Conservation (phyloP, 2,888 invertebrate genomes). For the Apotomis capreana region DNA sequence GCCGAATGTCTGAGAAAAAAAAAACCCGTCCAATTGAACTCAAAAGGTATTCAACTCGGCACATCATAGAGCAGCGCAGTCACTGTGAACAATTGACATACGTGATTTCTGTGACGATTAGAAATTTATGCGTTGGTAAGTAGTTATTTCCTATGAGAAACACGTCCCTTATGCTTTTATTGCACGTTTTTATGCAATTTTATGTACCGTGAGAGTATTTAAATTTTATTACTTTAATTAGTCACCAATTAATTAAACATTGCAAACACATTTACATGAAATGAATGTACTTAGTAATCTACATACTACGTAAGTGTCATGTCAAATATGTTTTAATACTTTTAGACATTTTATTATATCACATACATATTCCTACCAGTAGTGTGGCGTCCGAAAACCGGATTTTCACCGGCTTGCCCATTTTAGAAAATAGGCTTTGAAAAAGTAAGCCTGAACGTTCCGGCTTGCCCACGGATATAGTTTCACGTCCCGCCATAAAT, state of each 20-base stretch:
- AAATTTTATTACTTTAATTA: neutral
- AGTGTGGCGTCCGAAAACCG: too few relatives aligned
- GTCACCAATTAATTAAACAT: neutral
- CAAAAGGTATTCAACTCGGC: constrained; percentile 23
- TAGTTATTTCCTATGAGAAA: neutral
- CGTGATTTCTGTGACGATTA: constrained; percentile 3
- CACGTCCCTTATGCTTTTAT: neutral
- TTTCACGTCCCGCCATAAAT: too few relatives aligned
- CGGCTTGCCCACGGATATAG: too few relatives aligned
- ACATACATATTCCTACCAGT: too few relatives aligned
- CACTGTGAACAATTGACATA: constrained; percentile 14
- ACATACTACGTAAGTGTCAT: too few relatives aligned
- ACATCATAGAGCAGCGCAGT: constrained; percentile 17
- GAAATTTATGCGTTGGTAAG: neutral
- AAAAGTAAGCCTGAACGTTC: too few relatives aligned
- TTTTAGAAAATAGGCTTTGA: too few relatives aligned
- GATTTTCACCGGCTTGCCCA: too few relatives aligned
- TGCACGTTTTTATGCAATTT: too few relatives aligned
- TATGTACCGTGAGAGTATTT: too few relatives aligned
- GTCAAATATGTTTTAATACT: too few relatives aligned
- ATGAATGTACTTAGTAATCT: neutral
- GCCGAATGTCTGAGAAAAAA: constrained; percentile 28
- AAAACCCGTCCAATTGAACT: constrained; percentile 35
- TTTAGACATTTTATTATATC: too few relatives aligned
- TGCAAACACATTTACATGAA: neutral